Evolutionary conservation across 2,888 invertebrate species (phyloP), one percentile per base, ranked within the genome.

Genomic region (Cosmopolites sordidus): DNA sequence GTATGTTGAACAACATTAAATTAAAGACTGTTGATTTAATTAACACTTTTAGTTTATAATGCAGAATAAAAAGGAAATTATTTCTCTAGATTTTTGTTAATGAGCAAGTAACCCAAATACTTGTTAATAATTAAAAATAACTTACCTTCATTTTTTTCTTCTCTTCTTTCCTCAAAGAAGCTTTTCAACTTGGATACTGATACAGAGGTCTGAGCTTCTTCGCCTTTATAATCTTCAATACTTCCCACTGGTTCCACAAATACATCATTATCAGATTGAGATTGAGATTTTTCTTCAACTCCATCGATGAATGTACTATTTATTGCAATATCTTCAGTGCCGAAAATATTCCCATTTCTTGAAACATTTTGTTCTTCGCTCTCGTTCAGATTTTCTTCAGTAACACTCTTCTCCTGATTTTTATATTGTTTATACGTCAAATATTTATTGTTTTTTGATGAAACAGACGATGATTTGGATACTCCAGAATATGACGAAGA

Each of bases 101-200:
- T 22, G 3, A 22, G 8, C 22, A 8, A 8, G 8, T 8, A 22
- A 22, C 3, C 3, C 22, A 22, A 22, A 22, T 22, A 22, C 8
- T 8, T 8, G 4, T 22, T 22, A 16, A 15, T 43, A 8, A 1
- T 27, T n/a, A 37, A 38, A 22, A 16, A 17, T 9, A n/a, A 45
- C 48, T 45, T 46, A 58, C 54, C 58, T 48, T 58, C 51, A 11
- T 44, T 40, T 12, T 22, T 43, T 12, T 59, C 58, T 47, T 54
- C 47, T 1, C 43, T 51, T 18, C 48, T 60, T 4, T 38, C 43
- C 43, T 62, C 62, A 52, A 62, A 62, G 11, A 62, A 14, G 18
- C 29, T 54, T 8, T 56, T 56, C 17, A 62, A 39, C 22, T 59
- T 55, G 9, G 47, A 46, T n/a, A 62, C 62, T 5, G 60, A 59